Evolutionary conservation across 2,113 vertebrate genomes (phyloP).

Genomic region (Macrotis lagotis): DNA sequence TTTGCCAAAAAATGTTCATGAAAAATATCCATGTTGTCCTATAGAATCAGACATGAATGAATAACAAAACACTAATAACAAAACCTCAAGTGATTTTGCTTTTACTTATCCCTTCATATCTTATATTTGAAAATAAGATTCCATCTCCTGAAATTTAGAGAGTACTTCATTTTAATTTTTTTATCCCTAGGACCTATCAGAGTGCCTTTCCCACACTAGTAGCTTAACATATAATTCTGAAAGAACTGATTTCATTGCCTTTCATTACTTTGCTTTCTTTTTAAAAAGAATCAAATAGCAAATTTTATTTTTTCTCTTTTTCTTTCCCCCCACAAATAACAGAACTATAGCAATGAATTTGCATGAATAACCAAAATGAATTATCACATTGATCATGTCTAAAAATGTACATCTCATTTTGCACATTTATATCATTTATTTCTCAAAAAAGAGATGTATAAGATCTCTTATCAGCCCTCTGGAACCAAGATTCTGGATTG

Average conservation of each 20-base stretch:
- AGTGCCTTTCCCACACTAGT: background rate
- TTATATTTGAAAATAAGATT: background rate
- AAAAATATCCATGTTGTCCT: background rate
- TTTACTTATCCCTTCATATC: background rate
- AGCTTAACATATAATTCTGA: background rate
- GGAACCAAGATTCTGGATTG: background rate
- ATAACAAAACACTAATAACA: background rate
- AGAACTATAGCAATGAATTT: background rate
- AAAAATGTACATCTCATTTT: background rate
- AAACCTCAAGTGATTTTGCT: background rate
- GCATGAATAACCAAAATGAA: background rate
- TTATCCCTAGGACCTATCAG: background rate
- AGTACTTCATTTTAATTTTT: background rate
- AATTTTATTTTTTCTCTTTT: background rate
- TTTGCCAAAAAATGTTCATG: background rate
- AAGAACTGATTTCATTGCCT: background rate
- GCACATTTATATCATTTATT: background rate
- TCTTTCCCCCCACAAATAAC: background rate
- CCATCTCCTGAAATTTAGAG: background rate
- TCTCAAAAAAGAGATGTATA: background rate
- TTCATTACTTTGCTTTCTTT: background rate
- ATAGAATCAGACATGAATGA: background rate
- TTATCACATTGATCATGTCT: background rate
- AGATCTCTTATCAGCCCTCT: background rate
- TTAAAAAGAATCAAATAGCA: background rate